A percentile compares a stretch with the other conserved stretches of the same genome.
phyloP scores from a whole-genome alignment of 2,797 vertebrate genomes.

The Poliocrania exsul region DNA sequence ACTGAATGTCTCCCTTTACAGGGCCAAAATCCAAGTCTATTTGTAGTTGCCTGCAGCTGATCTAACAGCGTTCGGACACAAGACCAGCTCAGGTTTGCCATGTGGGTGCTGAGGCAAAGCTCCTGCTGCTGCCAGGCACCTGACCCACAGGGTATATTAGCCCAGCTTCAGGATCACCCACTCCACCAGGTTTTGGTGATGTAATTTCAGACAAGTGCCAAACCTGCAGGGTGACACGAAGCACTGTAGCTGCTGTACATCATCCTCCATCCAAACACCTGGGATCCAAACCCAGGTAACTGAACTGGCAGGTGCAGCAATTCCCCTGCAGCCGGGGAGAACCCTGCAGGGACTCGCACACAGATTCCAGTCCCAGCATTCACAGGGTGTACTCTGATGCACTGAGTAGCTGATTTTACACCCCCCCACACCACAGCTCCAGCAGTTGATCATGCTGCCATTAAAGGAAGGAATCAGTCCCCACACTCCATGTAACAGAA shows the following conservation, averaged over 20 bases:
- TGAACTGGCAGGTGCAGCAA: neutral
- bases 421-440: constrained; percentile 43
- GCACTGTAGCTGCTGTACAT: rapidly evolving
- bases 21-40: neutral
- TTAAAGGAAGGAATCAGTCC: neutral
- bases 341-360: constrained; percentile 3
- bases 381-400: constrained; percentile 72
- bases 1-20: neutral
- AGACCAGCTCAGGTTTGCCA: neutral
- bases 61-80: rapidly evolving
- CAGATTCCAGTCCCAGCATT: constrained; percentile 26
- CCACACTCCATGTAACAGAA: neutral
- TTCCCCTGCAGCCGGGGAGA: neutral
- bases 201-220: neutral
- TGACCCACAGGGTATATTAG: rapidly evolving
- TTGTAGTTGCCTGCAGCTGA: neutral
- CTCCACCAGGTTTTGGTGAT: neutral
- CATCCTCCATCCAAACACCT: neutral
- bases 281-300: neutral
- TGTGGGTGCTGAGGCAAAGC: neutral
- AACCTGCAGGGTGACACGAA: neutral
- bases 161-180: neutral
- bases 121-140: neutral
- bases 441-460: neutral
- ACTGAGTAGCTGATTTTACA: constrained; percentile 72